Evolutionary conservation across 2,113 vertebrate species (phyloP).

Genomic region (Spermophilus dauricus): DNA sequence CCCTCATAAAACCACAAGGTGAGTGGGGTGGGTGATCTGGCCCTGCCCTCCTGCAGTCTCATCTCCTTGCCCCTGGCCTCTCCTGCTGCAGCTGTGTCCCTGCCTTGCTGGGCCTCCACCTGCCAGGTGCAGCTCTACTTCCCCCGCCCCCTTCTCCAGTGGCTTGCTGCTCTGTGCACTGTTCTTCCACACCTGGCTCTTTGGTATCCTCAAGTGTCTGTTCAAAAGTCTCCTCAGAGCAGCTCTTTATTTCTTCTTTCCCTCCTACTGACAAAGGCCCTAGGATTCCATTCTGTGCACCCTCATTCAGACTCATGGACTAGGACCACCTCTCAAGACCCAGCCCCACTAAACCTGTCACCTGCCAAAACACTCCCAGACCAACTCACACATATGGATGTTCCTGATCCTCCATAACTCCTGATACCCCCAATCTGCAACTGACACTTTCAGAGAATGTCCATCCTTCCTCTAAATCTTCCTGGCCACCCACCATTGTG

Average conservation of each 20-base stretch:
- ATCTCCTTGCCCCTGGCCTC: neutral
- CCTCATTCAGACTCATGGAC: too few species aligned
- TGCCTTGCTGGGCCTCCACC: neutral
- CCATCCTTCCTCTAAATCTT: neutral
- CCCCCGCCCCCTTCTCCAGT: neutral
- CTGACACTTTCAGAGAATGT: neutral
- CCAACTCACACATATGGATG: neutral
- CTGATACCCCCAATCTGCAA: too few species aligned
- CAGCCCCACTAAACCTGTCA: neutral
- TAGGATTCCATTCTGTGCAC: neutral
- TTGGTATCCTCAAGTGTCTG: neutral
- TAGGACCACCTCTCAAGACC: too few species aligned
- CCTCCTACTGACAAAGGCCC: accelerated
- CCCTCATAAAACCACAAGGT: constrained; percentile 95
- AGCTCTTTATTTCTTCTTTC: neutral
- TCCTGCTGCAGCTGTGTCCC: neutral
- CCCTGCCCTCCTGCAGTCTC: too few species aligned
- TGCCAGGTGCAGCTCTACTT: too few species aligned
- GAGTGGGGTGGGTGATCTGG: neutral
- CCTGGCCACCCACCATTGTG: neutral
- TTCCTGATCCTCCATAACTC: too few species aligned
- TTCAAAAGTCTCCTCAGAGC: neutral
- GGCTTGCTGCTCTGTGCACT: neutral
- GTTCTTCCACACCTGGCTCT: neutral
- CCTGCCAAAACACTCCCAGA: neutral